A percentile compares a stretch with the other conserved stretches of the same genome.
Evolutionary conservation across 2,113 vertebrate species (phyloP).

Genomic region (Puffinus mauretanicus): DNA sequence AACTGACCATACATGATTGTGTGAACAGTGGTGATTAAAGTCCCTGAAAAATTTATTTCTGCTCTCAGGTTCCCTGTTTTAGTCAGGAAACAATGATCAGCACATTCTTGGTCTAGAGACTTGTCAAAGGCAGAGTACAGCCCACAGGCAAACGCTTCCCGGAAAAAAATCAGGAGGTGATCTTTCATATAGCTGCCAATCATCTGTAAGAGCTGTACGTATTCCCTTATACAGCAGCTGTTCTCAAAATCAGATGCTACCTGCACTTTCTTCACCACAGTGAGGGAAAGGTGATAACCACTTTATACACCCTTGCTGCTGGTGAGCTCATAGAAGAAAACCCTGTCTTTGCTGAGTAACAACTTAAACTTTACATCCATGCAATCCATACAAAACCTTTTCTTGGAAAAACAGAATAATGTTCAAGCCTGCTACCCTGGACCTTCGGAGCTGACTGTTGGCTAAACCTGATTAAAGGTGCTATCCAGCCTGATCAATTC

Average conservation of each 20-base stretch:
- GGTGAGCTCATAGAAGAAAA: not conserved
- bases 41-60: not conserved
- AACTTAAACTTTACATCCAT: not conserved
- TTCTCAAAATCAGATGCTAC: not conserved
- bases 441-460: not conserved
- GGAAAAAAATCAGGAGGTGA: not conserved
- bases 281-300: not conserved
- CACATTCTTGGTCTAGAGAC: not conserved
- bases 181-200: not conserved
- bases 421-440: not conserved
- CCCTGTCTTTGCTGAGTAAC: not conserved
- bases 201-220: not conserved
- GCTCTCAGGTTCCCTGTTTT: not conserved
- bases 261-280: not conserved
- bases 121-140: not conserved
- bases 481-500: not conserved
- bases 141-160: not conserved
- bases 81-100: not conserved
- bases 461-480: not conserved
- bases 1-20: not conserved
- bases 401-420: not conserved
- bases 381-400: not conserved
- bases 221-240: not conserved
- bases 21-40: not conserved
- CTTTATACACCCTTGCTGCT: not conserved